Conservation (phyloP, 2,113 vertebrate species). For the Calidris pugnax region DNA sequence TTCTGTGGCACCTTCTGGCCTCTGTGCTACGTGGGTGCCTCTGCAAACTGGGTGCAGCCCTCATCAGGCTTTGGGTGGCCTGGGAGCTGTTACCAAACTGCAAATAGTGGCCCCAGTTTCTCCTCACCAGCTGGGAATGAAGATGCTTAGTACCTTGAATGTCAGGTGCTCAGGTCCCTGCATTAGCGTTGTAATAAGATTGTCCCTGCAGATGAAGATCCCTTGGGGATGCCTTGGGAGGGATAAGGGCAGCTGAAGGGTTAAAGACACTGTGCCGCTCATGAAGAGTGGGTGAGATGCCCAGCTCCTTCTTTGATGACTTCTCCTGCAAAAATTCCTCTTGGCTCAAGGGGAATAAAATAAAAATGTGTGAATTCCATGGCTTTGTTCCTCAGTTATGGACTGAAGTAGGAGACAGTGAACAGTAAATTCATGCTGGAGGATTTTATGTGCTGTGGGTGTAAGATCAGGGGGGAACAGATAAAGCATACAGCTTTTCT, state of each 20-base stretch:
- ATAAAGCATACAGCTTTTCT: background rate
- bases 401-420: background rate
- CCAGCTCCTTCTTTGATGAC: background rate
- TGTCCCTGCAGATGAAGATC: background rate
- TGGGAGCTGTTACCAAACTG: background rate
- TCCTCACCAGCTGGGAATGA: background rate
- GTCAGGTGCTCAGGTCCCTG: background rate
- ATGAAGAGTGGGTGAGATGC: background rate
- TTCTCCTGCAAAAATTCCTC: background rate
- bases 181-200: background rate
- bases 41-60: background rate
- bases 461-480: background rate
- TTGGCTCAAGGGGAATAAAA: background rate
- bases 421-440: background rate
- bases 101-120: background rate
- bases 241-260: background rate
- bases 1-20: background rate
- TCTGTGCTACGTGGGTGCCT: background rate
- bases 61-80: background rate
- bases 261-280: background rate
- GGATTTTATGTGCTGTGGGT: background rate
- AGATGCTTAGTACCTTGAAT: background rate
- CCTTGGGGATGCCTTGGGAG: background rate
- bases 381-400: background rate
- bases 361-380: background rate